These are phyloP conservation scores for Gryllus bimaculatus DNA, from an alignment of 1,140 invertebrate species.

Conservation along the genomic window DNA sequence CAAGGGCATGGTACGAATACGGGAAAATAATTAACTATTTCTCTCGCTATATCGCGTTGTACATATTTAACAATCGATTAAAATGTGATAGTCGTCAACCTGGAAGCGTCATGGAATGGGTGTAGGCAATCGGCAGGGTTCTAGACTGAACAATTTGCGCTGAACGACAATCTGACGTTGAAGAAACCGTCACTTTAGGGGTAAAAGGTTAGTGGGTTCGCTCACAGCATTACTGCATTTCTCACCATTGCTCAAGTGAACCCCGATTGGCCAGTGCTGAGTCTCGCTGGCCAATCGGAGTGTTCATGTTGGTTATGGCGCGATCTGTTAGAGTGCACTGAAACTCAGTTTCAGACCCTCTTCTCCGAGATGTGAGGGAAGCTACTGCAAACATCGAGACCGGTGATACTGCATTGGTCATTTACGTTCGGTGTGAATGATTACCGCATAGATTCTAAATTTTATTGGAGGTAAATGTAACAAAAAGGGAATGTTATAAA, in stretches of 20 bases:
- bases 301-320: too few relatives aligned
- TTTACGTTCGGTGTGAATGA: background rate
- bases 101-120: background rate
- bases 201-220: too few relatives aligned
- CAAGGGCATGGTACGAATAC: too few relatives aligned
- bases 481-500: background rate
- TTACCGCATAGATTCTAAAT: background rate
- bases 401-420: background rate
- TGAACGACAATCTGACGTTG: background rate
- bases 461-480: background rate
- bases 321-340: too few relatives aligned
- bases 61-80: background rate
- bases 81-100: background rate
- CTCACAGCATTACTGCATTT: too few relatives aligned
- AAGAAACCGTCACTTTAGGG: too few relatives aligned
- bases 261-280: too few relatives aligned
- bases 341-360: too few relatives aligned
- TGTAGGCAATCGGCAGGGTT: background rate
- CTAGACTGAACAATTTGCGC: background rate
- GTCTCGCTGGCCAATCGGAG: too few relatives aligned
- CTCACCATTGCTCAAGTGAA: too few relatives aligned
- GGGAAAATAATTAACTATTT: too few relatives aligned
- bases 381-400: background rate
- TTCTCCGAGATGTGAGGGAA: too few relatives aligned
- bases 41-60: background rate